Percentiles rank a stretch among this genome's conserved stretches.
Conservation (phyloP, 1,140 invertebrate species). For the Phocides pigmalion region DNA sequence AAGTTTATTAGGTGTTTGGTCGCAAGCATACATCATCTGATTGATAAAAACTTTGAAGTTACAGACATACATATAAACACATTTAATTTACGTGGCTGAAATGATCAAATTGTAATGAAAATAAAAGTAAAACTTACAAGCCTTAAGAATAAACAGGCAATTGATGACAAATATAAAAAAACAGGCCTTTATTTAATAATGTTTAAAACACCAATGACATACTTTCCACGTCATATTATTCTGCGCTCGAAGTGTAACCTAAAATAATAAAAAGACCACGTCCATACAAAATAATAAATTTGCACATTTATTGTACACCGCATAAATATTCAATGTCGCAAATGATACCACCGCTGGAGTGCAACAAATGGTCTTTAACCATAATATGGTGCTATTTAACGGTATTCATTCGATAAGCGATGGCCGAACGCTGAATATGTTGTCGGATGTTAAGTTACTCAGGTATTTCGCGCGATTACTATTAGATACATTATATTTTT, state of each 20-base stretch:
- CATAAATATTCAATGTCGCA: constrained; percentile 13
- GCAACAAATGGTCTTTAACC: constrained; percentile 10
- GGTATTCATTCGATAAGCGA: constrained; percentile 7
- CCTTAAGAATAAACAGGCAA: too few species aligned
- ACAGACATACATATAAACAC: too few species aligned
- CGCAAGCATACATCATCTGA: too few species aligned
- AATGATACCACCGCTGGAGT: neutral
- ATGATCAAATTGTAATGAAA: too few species aligned
- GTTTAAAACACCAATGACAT: neutral
- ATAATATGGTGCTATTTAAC: constrained; percentile 8
- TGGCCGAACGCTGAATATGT: neutral
- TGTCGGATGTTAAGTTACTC: neutral
- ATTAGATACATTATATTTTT: neutral
- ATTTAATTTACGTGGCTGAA: too few species aligned
- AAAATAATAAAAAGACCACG: neutral
- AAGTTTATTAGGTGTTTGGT: too few species aligned
- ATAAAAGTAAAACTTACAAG: too few species aligned
- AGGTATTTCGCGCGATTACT: neutral
- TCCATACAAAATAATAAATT: neutral
- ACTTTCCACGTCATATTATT: neutral
- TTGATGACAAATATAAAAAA: too few species aligned
- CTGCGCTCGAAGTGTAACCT: neutral
- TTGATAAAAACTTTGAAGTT: too few species aligned
- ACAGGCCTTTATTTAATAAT: neutral
- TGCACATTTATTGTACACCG: constrained; percentile 4